A percentile compares a stretch with the other conserved stretches of the same genome.
These are phyloP conservation scores for Holcopasites calliopsidis DNA, from an alignment of 1,140 invertebrate genomes.

Conservation along the genomic window DNA sequence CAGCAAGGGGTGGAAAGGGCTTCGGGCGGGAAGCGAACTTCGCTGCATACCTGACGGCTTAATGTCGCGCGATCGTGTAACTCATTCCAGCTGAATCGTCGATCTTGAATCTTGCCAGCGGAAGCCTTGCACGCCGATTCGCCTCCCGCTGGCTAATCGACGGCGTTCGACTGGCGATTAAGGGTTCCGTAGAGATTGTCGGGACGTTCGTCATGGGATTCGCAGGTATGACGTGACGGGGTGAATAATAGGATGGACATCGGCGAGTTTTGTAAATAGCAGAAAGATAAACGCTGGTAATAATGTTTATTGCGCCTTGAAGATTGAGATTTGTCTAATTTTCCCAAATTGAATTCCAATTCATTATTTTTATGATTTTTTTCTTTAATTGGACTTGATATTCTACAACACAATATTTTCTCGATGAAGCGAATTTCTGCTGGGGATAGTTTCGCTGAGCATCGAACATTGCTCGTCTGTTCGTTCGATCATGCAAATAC, in stretches of 20 bases:
- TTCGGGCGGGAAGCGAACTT: neutral
- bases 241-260: neutral
- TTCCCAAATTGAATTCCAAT: too few species aligned
- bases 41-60: neutral
- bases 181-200: neutral
- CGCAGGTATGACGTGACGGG: neutral
- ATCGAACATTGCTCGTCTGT: neutral
- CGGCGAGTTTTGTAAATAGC: too few species aligned
- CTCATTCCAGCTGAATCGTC: neutral
- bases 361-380: neutral
- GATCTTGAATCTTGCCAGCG: conserved; percentile 7
- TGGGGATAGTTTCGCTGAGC: neutral
- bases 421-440: neutral
- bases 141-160: neutral
- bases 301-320: too few species aligned
- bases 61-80: conserved; percentile 11
- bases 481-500: neutral
- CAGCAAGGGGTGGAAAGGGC: too few species aligned
- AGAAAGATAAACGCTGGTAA: too few species aligned
- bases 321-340: too few species aligned
- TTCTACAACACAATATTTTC: too few species aligned
- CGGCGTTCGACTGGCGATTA: neutral
- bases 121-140: too few species aligned
- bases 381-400: neutral
- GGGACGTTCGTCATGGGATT: neutral